Base-by-base conservation (phyloP, 2,113 vertebrate species). In the Corythoichthys haematopterus region DNA sequence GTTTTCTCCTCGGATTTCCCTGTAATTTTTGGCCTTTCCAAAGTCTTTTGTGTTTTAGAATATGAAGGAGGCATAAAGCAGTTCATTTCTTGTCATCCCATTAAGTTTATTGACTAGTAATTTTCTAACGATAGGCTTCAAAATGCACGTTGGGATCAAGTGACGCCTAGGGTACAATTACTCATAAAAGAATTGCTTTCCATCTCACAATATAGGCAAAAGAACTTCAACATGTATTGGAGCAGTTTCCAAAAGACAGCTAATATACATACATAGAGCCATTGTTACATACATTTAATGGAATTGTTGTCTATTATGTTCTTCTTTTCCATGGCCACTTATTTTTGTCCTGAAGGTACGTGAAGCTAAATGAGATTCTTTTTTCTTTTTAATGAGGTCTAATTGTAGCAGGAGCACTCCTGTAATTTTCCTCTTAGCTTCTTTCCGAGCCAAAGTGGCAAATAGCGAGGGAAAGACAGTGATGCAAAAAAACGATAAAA, bases 361-460 rank as follows among this genome's bases (percentile, higher is more conserved):
- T 53, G 51, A 68, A 70, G 74, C 78, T 92, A 91, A 91, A 91
- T 88, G 88, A 77, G 65, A 81, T 86, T 82, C 76, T 84, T 80
- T 86, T 35, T 33, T 35, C 81, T 89, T 88, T 90, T 88, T 83
- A 87, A 85, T 79, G 68, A 80, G 80, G 71, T 80, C 79, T 90
- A 92, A 91, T 92, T 90, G 87, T 51, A 53, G 65, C 62, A 37
- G 52, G 66, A 77, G 71, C 62, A 57, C 81, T 75, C 81, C 90
- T 88, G 60, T 88, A 87, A 90, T 90, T 91, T 88, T 76, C 74
- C 69, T 70, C 82, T 84, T 79, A 65, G 71, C 73, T 77, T 80
- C 69, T 76, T 43, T 78, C 71, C 76, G 61, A 63, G 74, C 72
- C 75, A 79, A 72, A 73, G 80, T 48, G 65, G 64, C 71, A 79